Evolutionary conservation across 2,888 invertebrate species (phyloP).

Genomic region (Protophormia terraenovae): DNA sequence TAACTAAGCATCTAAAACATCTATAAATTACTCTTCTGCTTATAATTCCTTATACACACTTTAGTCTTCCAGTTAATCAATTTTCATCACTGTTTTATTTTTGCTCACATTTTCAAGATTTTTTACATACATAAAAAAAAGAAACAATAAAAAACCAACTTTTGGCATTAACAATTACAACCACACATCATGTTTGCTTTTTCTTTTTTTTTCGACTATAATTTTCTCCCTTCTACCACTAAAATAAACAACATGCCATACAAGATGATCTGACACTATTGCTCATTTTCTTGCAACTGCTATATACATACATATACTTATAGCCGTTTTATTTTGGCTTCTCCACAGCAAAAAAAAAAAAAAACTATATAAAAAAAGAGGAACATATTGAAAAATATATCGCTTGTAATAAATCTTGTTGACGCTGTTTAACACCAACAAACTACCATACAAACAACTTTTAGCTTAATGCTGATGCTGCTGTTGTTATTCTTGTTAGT

Average conservation of each 20-base stretch:
- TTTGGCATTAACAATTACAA: not conserved
- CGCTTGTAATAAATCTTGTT: conserved; percentile 60
- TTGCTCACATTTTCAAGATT: not conserved
- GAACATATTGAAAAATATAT: conserved; percentile 48
- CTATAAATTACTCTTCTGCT: not conserved
- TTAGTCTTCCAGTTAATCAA: conserved; percentile 17
- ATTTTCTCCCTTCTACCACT: too few species aligned
- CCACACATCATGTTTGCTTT: not conserved
- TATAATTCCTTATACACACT: not conserved
- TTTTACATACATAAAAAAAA: not conserved
- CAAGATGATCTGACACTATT: not conserved
- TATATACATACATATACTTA: not conserved
- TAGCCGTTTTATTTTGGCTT: not conserved
- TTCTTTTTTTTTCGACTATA: not conserved
- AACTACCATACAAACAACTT: not conserved
- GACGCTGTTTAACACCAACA: conserved; percentile 51
- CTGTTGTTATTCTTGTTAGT: conserved; percentile 1
- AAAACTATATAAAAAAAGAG: too few species aligned
- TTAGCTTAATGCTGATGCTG: conserved; percentile 12
- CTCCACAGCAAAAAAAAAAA: too few species aligned
- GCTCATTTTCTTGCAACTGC: not conserved
- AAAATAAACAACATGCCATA: not conserved
- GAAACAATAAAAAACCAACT: not conserved
- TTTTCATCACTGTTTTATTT: not conserved
- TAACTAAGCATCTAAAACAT: not conserved